phyloP scores from a whole-genome alignment of 2,113 vertebrate genomes.

The Hassar affinis region DNA sequence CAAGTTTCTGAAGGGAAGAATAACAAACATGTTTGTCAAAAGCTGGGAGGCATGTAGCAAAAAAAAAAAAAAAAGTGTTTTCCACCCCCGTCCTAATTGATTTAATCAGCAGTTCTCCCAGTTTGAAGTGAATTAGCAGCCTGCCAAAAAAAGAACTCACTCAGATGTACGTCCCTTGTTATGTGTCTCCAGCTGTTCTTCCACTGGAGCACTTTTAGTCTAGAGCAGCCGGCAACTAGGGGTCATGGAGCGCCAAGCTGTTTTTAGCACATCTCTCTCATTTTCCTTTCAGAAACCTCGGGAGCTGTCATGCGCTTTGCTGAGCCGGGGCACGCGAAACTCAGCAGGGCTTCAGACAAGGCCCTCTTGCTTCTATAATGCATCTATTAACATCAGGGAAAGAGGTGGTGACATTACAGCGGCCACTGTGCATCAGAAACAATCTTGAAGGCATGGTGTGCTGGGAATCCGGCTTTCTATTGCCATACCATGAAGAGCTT shows the following conservation, averaged over 20 bases:
- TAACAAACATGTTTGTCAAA: conserved; percentile 55
- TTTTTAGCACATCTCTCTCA: conserved; percentile 31
- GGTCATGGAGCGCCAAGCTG: conserved; percentile 33
- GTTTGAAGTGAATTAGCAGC: conserved; percentile 51
- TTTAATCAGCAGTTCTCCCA: conserved; percentile 55
- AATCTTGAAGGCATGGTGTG: not conserved
- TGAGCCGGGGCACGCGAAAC: not conserved
- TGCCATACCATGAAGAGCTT: too few species aligned
- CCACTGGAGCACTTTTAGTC: conserved; percentile 36
- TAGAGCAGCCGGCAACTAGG: conserved; percentile 10
- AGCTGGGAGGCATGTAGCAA: conserved; percentile 1
- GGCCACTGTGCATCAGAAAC: not conserved
- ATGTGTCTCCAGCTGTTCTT: conserved; percentile 45
- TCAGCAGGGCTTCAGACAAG: conserved; percentile 5
- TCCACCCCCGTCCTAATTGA: conserved; percentile 49
- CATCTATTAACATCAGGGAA: not conserved
- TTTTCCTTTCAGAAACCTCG: conserved; percentile 12
- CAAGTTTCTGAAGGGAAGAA: conserved; percentile 27
- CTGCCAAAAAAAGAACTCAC: conserved; percentile 46
- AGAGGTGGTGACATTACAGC: not conserved
- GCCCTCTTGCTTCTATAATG: not conserved
- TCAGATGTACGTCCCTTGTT: conserved; percentile 45
- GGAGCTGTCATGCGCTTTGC: not conserved
- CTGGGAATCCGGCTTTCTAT: too few species aligned
- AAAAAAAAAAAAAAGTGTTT: conserved; percentile 23